These are phyloP conservation scores for Lemur catta DNA, from an alignment of 2,797 vertebrate genomes.

Conservation along the genomic window DNA sequence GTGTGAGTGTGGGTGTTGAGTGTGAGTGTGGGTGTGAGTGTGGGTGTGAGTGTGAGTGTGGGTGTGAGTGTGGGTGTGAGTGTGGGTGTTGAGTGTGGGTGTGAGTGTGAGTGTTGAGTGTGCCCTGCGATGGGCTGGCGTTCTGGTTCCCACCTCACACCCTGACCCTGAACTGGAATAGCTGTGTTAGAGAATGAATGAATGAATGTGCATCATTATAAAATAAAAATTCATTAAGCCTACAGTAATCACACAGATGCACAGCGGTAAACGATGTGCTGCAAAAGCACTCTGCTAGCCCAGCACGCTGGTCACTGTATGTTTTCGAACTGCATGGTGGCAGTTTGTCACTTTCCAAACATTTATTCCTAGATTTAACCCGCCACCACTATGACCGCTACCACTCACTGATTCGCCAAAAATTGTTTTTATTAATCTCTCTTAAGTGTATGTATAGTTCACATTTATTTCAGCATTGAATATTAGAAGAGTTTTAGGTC, in stretches of 20 bases:
- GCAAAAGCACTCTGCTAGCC: not conserved
- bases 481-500: not conserved
- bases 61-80: too few relatives aligned
- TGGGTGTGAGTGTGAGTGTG: too few relatives aligned
- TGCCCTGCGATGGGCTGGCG: not conserved
- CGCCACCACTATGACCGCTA: too few relatives aligned
- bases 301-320: not conserved
- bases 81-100: too few relatives aligned
- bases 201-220: not conserved
- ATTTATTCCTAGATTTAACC: not conserved
- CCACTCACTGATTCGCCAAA: not conserved
- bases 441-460: not conserved
- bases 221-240: not conserved
- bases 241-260: not conserved
- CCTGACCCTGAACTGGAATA: not conserved
- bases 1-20: too few relatives aligned
- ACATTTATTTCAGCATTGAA: not conserved
- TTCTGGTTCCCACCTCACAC: not conserved
- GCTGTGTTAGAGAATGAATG: not conserved
- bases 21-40: too few relatives aligned
- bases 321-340: too few relatives aligned
- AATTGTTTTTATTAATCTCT: not conserved
- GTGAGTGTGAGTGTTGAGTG: not conserved
- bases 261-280: not conserved
- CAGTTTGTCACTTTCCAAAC: not conserved